phyloP scores from a whole-genome alignment of 1,140 invertebrate genomes.

The Drosophila sechellia region DNA sequence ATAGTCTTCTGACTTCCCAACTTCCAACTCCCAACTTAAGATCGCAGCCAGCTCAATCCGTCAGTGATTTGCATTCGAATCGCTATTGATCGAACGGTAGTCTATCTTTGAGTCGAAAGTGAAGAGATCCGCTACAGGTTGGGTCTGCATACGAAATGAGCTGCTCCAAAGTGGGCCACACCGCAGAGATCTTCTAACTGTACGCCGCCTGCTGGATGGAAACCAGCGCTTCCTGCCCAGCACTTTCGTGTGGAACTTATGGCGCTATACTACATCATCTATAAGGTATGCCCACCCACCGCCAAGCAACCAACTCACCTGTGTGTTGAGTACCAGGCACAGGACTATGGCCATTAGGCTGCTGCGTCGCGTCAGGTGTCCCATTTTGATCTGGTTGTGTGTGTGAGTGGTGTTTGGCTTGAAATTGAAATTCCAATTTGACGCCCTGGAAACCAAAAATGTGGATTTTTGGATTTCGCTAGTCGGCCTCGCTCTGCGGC shows the following conservation, averaged over 20 bases:
- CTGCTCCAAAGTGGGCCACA: constrained; percentile 61
- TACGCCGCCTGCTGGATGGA: constrained; percentile 33
- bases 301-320: constrained; percentile 52
- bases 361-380: constrained; percentile 69
- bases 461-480: constrained; percentile 45
- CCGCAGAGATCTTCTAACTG: constrained; percentile 44
- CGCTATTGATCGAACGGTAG: constrained; percentile 79
- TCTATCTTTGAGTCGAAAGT: constrained; percentile 73
- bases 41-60: constrained; percentile 27
- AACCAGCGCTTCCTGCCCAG: constrained; percentile 7
- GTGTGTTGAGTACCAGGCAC: constrained; percentile 78
- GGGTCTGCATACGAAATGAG: constrained; percentile 42
- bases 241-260: constrained; percentile 45
- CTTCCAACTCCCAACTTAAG: background rate
- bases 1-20: constrained; percentile 24
- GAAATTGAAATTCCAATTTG: constrained; percentile 54
- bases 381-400: constrained; percentile 69
- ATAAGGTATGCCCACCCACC: background rate
- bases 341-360: constrained; percentile 68
- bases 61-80: constrained; percentile 80
- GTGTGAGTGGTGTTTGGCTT: constrained; percentile 14
- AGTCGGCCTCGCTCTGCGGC: constrained; percentile 17
- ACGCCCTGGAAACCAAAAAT: constrained; percentile 58
- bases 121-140: constrained; percentile 72
- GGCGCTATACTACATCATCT: background rate